Conservation (phyloP, 2,888 invertebrate species). For the Scaptomyza cyrtandrae region DNA sequence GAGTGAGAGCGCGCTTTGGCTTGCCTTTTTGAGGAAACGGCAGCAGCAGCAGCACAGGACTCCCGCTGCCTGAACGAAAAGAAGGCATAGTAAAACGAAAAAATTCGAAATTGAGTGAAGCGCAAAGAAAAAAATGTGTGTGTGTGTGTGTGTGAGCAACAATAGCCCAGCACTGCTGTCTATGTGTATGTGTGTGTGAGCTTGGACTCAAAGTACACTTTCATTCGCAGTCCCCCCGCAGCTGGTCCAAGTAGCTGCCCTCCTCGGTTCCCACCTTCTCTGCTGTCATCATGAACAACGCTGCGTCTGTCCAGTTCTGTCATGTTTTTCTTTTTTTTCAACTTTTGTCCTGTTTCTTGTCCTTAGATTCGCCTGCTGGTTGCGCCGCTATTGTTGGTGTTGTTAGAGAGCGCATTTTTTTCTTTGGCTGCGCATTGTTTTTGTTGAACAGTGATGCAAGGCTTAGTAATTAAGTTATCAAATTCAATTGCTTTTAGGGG, state of each 20-base stretch:
- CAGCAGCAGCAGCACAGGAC: slow-evolving; percentile 46
- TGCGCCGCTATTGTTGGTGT: slow-evolving; percentile 46
- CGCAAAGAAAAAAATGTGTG: slow-evolving; percentile 73
- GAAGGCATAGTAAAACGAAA: slow-evolving; percentile 65
- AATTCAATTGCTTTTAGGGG: background rate
- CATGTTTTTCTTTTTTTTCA: slow-evolving; percentile 64
- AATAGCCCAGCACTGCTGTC: slow-evolving; percentile 58
- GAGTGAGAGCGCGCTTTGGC: slow-evolving; percentile 72
- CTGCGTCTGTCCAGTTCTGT: slow-evolving; percentile 75
- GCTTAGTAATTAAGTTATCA: too few species aligned
- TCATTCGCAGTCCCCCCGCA: slow-evolving; percentile 69
- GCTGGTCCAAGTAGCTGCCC: slow-evolving; percentile 45
- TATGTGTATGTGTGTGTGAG: slow-evolving; percentile 35
- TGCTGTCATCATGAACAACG: slow-evolving; percentile 55
- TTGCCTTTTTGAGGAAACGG: slow-evolving; percentile 79
- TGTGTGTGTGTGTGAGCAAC: slow-evolving; percentile 60
- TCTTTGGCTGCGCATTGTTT: slow-evolving; percentile 70
- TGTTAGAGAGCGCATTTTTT: slow-evolving; percentile 70
- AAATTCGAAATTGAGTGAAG: slow-evolving; percentile 75
- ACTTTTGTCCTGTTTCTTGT: slow-evolving; percentile 80
- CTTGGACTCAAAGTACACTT: slow-evolving; percentile 71
- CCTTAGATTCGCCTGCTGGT: slow-evolving; percentile 74
- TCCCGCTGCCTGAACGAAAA: slow-evolving; percentile 62
- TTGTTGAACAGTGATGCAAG: slow-evolving; percentile 69
- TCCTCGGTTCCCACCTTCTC: slow-evolving; percentile 11